These are phyloP conservation scores for Drosophila tsacasi DNA, from an alignment of 1,140 invertebrate genomes.

Conservation along the genomic window DNA sequence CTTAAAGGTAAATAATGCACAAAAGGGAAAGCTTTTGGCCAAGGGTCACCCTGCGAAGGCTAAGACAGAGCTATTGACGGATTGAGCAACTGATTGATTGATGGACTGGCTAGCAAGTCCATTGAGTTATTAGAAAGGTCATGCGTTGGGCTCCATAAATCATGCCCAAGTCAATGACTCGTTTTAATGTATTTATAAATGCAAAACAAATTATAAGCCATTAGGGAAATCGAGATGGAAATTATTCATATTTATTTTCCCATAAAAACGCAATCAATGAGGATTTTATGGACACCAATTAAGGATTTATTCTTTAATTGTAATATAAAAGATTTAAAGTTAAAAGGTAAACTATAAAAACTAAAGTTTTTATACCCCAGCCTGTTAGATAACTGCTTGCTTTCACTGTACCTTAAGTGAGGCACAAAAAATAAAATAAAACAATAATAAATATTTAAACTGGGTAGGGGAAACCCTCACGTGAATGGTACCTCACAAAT, in stretches of 20 bases:
- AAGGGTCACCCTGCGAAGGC: constrained; percentile 44
- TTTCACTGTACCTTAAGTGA: constrained; percentile 35
- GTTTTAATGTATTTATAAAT: constrained; percentile 15
- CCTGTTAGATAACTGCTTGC: constrained; percentile 39
- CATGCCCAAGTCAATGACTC: constrained; percentile 5
- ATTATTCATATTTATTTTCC: not conserved
- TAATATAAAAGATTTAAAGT: not conserved
- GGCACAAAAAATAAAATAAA: not conserved
- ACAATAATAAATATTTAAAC: constrained; percentile 11
- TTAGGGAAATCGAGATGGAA: not conserved
- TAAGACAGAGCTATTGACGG: constrained; percentile 23
- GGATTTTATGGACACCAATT: not conserved
- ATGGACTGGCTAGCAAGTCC: constrained; percentile 15
- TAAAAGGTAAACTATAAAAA: not conserved
- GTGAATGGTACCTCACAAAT: constrained; percentile 31
- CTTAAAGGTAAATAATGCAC: constrained; percentile 44
- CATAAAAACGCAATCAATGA: not conserved
- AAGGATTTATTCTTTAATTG: not conserved
- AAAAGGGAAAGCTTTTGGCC: constrained; percentile 52
- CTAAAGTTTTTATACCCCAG: not conserved
- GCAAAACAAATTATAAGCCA: constrained; percentile 14
- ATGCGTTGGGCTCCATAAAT: constrained; percentile 1
- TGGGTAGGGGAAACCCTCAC: constrained; percentile 8
- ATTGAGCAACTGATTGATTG: constrained; percentile 41
- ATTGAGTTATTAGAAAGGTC: constrained; percentile 45